Conservation (phyloP, 2,113 vertebrate genomes). For the Rhea americana region DNA sequence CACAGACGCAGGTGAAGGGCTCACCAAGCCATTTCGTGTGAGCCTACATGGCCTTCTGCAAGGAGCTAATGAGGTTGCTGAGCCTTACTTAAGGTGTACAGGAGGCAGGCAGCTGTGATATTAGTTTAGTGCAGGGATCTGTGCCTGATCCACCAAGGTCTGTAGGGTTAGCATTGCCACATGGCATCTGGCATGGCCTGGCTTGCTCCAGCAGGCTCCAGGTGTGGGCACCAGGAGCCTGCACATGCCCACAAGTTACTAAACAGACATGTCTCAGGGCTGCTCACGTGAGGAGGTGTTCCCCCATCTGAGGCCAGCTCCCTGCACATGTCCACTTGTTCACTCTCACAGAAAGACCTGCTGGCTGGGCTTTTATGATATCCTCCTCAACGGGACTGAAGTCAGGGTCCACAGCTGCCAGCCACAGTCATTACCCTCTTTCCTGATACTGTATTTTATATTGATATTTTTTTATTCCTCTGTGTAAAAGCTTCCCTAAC, state of each 20-base stretch:
- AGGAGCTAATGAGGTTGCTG: accelerated
- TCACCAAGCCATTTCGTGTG: background rate
- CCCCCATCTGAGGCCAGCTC: background rate
- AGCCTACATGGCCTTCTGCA: background rate
- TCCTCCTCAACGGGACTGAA: background rate
- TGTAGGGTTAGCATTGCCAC: background rate
- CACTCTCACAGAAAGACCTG: background rate
- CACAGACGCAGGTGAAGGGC: background rate
- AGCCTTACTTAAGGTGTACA: background rate
- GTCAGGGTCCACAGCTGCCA: background rate
- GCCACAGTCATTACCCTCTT: background rate
- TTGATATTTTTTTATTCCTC: background rate
- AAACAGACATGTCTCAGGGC: background rate
- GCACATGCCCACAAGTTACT: no score
- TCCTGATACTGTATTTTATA: constrained; percentile 18
- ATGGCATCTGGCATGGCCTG: background rate
- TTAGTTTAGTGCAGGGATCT: no score
- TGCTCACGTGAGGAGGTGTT: background rate
- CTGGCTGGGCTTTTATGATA: background rate
- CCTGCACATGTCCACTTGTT: background rate
- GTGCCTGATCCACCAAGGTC: background rate
- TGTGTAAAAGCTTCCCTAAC: constrained; percentile 33
- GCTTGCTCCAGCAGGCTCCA: background rate
- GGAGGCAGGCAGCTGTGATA: background rate
- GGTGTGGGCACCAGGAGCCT: background rate